Base-by-base conservation (phyloP, 92 coral and sea anemone genomes). In the Porites cylindrica region DNA sequence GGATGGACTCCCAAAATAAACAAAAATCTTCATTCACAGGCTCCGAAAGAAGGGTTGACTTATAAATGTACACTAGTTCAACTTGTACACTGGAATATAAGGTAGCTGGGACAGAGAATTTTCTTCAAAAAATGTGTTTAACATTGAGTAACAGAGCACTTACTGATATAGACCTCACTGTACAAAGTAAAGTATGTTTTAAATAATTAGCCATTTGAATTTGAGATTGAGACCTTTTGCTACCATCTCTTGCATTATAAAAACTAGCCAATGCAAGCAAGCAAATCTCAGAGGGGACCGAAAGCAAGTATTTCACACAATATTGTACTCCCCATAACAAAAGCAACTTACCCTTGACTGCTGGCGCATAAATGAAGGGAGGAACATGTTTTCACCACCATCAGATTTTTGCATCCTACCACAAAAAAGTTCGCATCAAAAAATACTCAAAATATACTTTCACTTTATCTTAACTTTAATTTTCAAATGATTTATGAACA, bases 351-450 rank as follows among this genome's bases (percentile, higher is more conserved):
- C 93, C 47, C 81, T 87, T 77, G 86, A 80, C 62, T 80, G 53
- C 38, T 85, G 93, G 11, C 90, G 82, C n/a, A 88, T 63, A 69
- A 43, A 90, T 0, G 83, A 19, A 54, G 93, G 93, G 12, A 90
- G 78, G 76, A 90, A 90, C 87, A 74, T 75, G 64, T 59, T 82
- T 82, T 74, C 81, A 47, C 87, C 87, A 23, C 74, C 87, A 73
- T 75, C 87, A 17, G 51, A 24, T 23, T 74, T 63, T 17, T 43
- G 66, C 81, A 73, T 74, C 29, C 87, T 83, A 50, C 0, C 63
- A 74, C 10, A 38, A 8, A 50, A 72, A 62, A 38, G 47, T 38
- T 38, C 6, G 6, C 47, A 38, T 38, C 47, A 38, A 7, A 38
- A 38, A 38, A 38, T 38, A 38, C 47, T 38, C 24, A 14, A 21